These are phyloP conservation scores for Helogale parvula DNA, from an alignment of 2,113 vertebrate species.

Conservation along the genomic window DNA sequence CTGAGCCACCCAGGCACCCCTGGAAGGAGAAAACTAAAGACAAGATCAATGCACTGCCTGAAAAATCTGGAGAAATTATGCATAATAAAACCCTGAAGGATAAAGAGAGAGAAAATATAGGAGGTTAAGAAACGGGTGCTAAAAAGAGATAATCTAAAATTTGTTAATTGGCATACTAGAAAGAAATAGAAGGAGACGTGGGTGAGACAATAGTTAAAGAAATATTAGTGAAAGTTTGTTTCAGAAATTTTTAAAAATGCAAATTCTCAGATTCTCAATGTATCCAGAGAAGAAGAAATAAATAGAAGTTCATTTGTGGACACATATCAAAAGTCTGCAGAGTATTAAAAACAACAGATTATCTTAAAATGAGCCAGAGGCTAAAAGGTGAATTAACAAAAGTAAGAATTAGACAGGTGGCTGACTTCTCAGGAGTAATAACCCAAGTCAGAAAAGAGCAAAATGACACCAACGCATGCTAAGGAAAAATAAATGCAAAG, in stretches of 20 bases:
- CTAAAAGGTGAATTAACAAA: background rate
- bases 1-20: too few relatives aligned
- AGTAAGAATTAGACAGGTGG: background rate
- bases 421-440: background rate
- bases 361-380: background rate
- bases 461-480: background rate
- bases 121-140: background rate
- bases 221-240: background rate
- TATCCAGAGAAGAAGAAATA: background rate
- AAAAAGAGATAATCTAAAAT: background rate
- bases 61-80: background rate
- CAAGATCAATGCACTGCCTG: background rate
- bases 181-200: background rate
- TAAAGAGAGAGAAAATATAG: background rate
- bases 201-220: background rate
- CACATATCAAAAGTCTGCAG: background rate
- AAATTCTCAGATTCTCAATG: background rate
- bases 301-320: background rate
- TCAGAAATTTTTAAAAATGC: background rate
- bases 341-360: background rate
- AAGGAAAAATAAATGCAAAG: background rate
- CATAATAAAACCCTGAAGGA: background rate
- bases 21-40: background rate
- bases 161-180: background rate
- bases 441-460: background rate